Base-by-base conservation (phyloP, 2,797 vertebrate species). In the Sebastes goodei region DNA sequence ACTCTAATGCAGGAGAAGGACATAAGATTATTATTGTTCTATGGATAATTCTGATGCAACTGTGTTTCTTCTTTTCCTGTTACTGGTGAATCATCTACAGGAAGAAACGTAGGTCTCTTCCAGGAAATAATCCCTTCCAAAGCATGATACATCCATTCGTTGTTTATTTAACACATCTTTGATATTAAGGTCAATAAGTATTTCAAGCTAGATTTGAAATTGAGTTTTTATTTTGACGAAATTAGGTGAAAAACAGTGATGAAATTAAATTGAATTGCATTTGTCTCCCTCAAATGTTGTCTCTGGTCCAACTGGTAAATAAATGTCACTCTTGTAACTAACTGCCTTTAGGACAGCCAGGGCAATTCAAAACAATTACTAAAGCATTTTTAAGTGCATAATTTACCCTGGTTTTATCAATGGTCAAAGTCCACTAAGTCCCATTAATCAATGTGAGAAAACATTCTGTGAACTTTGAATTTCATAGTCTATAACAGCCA, bases 1-100 rank as follows among this genome's bases (percentile, higher is more conserved):
- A 77, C 35, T 67, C 95, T 96, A 73, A 27, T 1, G 4, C 15
- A 74, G 32, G 27, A 30, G 8, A 67, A 25, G 12, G n/a, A 60
- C 7, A 27, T n/a, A 11, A 17, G 30, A 42, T 7, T 1, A 20
- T 23, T 55, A 20, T 4, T 17, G 10, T 7, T 42, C 12, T n/a
- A 5, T 5, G 33, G 33, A 38, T 14, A 9, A 38, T 64, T 42
- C 21, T 9, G 21, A 20, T 15, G 33, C 12, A 32, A 20, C 20
- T 23, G 17, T 60, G 29, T 30, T 11, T 65, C 5, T n/a, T 53
- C 49, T 53, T 53, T 52, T 56, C 11, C 53, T 33, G 59, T n/a
- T 32, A 61, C 57, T 60, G 20, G 17, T 61, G 35, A 72, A 72
- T 33, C 29, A 33, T 20, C 5, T 66, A n/a, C 25, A 21, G 25